Percentiles rank a stretch among this genome's conserved stretches.
Evolutionary conservation across 2,888 invertebrate genomes (phyloP).

Genomic region (Trichogramma dendrolimi): DNA sequence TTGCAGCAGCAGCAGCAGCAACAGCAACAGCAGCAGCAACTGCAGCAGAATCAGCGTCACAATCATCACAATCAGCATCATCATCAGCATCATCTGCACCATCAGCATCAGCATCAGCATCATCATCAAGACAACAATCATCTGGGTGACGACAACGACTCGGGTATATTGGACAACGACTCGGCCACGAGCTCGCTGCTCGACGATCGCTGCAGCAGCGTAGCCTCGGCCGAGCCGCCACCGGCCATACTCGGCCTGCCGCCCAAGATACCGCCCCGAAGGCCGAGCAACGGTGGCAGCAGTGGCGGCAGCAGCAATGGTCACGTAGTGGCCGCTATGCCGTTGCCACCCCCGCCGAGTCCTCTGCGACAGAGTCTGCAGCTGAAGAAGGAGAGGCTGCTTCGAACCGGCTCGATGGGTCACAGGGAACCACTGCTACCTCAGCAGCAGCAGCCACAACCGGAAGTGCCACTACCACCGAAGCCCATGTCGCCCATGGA

Average conservation of each 20-base stretch:
- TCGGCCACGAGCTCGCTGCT: constrained; percentile 67
- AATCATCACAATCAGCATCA: no score
- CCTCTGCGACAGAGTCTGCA: no score
- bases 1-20: constrained; percentile 27
- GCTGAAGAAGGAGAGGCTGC: no score
- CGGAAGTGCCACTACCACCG: not conserved
- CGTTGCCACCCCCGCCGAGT: no score
- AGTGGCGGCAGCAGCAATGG: not conserved
- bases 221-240: constrained; percentile 36
- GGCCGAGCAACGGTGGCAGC: constrained; percentile 26
- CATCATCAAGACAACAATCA: constrained; percentile 24
- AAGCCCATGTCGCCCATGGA: constrained; percentile 28
- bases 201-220: constrained; percentile 47
- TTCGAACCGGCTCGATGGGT: no score
- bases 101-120: constrained; percentile 27
- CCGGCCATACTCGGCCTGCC: constrained; percentile 30
- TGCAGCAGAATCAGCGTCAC: constrained; percentile 50
- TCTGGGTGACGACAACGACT: constrained; percentile 66
- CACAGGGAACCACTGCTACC: no score
- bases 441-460: no score
- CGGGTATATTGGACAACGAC: constrained; percentile 71
- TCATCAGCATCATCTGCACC: constrained; percentile 1
- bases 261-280: constrained; percentile 45
- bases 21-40: constrained; percentile 23
- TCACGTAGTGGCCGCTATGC: no score